Base-by-base conservation (phyloP, 2,113 vertebrate species). In the Opisthocomus hoazin region DNA sequence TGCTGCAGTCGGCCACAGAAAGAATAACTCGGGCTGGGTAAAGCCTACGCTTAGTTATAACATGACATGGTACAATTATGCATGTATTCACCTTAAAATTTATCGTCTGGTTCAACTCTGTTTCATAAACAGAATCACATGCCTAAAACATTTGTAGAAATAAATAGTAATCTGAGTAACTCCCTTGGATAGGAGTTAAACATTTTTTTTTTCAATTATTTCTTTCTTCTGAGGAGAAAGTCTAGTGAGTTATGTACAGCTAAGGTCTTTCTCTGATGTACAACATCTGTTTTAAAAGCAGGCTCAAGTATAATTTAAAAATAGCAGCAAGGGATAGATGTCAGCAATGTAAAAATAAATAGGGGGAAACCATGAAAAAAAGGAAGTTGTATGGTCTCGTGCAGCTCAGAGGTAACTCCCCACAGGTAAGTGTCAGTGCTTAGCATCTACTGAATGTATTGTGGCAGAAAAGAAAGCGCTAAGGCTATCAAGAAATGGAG, bases 381-480 rank as follows among this genome's bases (percentile, higher is more conserved):
- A 9, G 20, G 7, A 21, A 41, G 11, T 7, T 30, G 24, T n/a
- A 12, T 8, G 0, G 8, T 21, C 46, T 32, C 45, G 26, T 0
- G 2, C 57, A 57, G 60, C 64, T 37, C 15, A 5, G 32, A 50
- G 29, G 41, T 39, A 18, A n/a, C 22, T 80, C 27, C 79, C 50
- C 48, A 12, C 51, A 37, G 51, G 1, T 24, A 6, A 22, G 9
- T 5, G 68, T 29, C 27, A 19, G 1, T 6, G 32, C 76, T 54
- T 5, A 45, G 63, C 20, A 27, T 26, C 51, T 9, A 2, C 78
- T n/a, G 77, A 30, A 23, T 5, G 21, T 36, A 4, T 30, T 22
- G 3, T 1, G 18, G 50, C 46, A 69, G 60, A 36, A 41, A 32
- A 61, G 20, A 6, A 20, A 71, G 46, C 43, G 3, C 43, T 17